Evolutionary conservation across 2,888 invertebrate species (phyloP), one percentile per base, ranked within the genome.

Genomic region (Salpingus planirostris): DNA sequence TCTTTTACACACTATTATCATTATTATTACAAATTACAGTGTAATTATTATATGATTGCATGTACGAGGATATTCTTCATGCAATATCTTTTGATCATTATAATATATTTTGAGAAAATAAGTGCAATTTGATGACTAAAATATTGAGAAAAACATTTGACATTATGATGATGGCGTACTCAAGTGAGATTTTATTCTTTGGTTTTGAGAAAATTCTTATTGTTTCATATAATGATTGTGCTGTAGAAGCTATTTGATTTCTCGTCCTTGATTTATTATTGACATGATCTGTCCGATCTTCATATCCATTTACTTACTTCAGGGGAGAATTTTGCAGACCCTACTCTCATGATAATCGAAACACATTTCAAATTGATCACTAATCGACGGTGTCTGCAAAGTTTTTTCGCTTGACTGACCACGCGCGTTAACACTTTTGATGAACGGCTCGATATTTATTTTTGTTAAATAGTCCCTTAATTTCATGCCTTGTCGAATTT

Each of bases 141-240:
- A 37, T 52, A 52, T 44, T 40, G 49, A 29, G 40, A 33, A 52
- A 50, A 29, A 42, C 34, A 52, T 49, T 55, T 56, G 55, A 52
- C 49, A 56, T 56, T 55, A 55, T 54, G 55, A 58, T 57, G 57
- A 59, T 60, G 59, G 56, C 59, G 58, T 58, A 57, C n/a, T n/a
- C n/a, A 8, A 18, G 55, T 52, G 52, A 48, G 52, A 54, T 47
- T 53, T 49, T 39, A 33, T 48, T 50, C 45, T 36, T 33, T 36
- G 21, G 36, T 40, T 33, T 37, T 28, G 27, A 12, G 22, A 2
- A 13, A 15, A 27, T 24, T 31, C 5, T 48, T n/a, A n/a, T n/a
- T n/a, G n/a, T 44, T 49, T 50, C 52, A 54, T 56, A 54, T 55
- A 56, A 54, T 60, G 59, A 59, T 58, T 59, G 59, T 58, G 59